Evolutionary conservation across 2,888 invertebrate species (phyloP), one percentile per base, ranked within the genome.

Genomic region (Drosophila paramelanica): DNA sequence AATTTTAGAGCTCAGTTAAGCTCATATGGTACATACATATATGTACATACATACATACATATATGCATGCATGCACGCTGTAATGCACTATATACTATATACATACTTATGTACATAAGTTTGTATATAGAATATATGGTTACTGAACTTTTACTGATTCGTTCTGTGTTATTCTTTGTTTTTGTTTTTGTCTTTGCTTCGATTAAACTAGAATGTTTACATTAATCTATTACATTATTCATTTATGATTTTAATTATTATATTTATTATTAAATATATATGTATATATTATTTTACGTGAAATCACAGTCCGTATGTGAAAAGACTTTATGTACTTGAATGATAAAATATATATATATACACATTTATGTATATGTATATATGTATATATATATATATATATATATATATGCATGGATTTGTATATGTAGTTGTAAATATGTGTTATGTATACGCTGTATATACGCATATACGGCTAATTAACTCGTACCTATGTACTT

Each of bases 281-380:
- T 79, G 62, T 77, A 68, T 84, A 77, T 79, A 81, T 80, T 85
- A 86, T 87, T 89, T 91, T 90, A 91, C 82, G 88, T 88, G 89
- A 91, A 92, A 92, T 92, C 92, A 92, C 92, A 92, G 92, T 92
- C 92, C 91, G 92, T 91, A 92, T 92, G 92, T 92, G 92, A 92
- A 92, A 90, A 91, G 89, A 91, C 89, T 89, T 83, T 85, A 88
- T 88, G 78, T 83, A 86, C 83, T 88, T 76, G 76, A 81, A 84
- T 83, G 78, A 73, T 71, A 71, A 84, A 75, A 67, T 68, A 62
- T 72, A 67, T 70, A 41, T 65, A 45, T 31, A 49, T 50, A 27
- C n/a, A 43, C 39, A 66, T 31, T 8, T 31, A 31, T 31, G 2
- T 31, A 31, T 31, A 58, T 68, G 52, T 65, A 39, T 50, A 45